phyloP scores from a whole-genome alignment of 2,797 vertebrate genomes.

The Diceros bicornis region DNA sequence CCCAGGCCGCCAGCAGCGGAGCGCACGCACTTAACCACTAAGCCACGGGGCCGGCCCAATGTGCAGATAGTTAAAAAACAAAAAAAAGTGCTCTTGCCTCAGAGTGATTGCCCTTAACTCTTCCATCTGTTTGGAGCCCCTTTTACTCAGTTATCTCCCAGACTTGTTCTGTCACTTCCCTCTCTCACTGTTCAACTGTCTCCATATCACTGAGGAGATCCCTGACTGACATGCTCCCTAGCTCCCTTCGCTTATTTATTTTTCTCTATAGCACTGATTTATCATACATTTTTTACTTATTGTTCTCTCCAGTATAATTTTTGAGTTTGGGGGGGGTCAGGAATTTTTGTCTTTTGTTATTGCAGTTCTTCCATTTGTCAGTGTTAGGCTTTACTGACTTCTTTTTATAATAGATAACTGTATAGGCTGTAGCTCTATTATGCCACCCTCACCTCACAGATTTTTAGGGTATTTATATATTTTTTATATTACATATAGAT shows the following conservation, averaged over 20 bases:
- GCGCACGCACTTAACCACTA: too few relatives aligned
- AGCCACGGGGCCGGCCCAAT: too few relatives aligned
- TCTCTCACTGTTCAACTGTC: neutral
- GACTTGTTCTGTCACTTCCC: constrained; percentile 1
- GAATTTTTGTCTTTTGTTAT: constrained; percentile 30
- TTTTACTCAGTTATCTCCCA: neutral
- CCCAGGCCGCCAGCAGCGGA: too few relatives aligned
- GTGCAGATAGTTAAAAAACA: constrained; percentile 8
- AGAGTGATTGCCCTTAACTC: neutral
- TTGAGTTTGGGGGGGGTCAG: neutral
- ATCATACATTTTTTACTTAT: neutral
- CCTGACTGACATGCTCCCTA: neutral
- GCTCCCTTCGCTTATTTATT: constrained; percentile 6
- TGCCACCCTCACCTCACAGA: neutral
- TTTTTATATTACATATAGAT: constrained; percentile 19
- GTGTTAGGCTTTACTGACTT: constrained; percentile 7
- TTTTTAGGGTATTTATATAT: neutral
- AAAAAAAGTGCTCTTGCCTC: neutral
- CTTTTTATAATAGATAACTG: neutral
- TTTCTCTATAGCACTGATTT: constrained; percentile 15
- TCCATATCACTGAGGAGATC: neutral
- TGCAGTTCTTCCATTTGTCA: constrained; percentile 1
- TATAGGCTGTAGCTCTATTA: neutral
- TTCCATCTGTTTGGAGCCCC: constrained; percentile 22
- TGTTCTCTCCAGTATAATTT: neutral